Evolutionary conservation across 2,797 vertebrate species (phyloP), one percentile per base, ranked within the genome.

Genomic region (Sebastes glaucus): DNA sequence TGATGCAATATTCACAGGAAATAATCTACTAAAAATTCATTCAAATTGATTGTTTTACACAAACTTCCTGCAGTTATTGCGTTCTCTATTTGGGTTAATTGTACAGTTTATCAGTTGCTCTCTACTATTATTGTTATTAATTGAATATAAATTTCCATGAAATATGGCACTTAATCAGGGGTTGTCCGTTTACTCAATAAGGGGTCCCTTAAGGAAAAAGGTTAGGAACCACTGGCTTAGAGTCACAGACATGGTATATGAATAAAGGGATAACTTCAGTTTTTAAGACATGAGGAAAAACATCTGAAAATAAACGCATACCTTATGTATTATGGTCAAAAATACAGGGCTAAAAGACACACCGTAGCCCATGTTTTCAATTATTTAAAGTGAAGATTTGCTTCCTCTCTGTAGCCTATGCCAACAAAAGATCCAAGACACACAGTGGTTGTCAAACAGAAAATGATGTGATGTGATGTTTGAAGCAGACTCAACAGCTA

Each of bases 361-460:
- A 75, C 18, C 14, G 67, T 23, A 30, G 1, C 6, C 11, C 4
- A 18, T 59, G 16, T 73, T 64, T 67, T 71, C 9, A 52, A 80
- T 74, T 38, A 57, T 87, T 67, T 49, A 69, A 65, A 62, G 61
- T 60, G n/a, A 69, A 46, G 11, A 82, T 81, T 38, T 61, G 55
- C 32, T 71, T 55, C 61, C 69, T 71, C 10, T 76, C 78, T 80
- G 62, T 27, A 71, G 65, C 28, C 10, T 10, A 6, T 57, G 28
- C 33, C 60, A 60, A 65, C 70, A 83, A 72, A 77, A 64, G 55
- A 87, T 82, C 27, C 60, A 69, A 74, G 80, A 60, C 55, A 77
- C 35, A 66, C 28, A 32, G 62, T 46, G 70, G 52, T 67, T 87
- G 80, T 88, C 90, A 83, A 63, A 80, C 68, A 77, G 80, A 91